A percentile compares a stretch with the other conserved stretches of the same genome.
phyloP scores from a whole-genome alignment of 2,888 invertebrate genomes.

The Napeogenes sylphis region DNA sequence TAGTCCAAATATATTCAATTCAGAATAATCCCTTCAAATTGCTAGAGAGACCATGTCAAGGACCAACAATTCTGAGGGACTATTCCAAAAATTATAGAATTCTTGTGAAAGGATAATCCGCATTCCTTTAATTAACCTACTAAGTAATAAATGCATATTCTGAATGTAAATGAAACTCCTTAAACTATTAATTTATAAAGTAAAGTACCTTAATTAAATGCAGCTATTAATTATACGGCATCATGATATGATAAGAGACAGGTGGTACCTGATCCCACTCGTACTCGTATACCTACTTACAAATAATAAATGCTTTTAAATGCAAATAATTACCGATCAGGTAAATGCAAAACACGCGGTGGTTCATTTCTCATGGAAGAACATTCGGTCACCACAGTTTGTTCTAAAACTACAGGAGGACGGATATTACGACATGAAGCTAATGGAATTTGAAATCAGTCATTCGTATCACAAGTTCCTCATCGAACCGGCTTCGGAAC shows the following conservation, averaged over 20 bases:
- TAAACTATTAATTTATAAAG: slow-evolving; percentile 21
- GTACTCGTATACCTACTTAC: slow-evolving; percentile 36
- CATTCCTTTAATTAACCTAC: slow-evolving; percentile 33
- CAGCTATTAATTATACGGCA: slow-evolving; percentile 25
- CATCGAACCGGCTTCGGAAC: slow-evolving; percentile 34
- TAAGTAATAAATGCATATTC: slow-evolving; percentile 58
- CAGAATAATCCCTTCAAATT: slow-evolving; percentile 70
- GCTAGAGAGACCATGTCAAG: slow-evolving; percentile 15
- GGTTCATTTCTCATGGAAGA: slow-evolving; percentile 43
- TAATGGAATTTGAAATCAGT: slow-evolving; percentile 50
- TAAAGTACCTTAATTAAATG: slow-evolving; percentile 34
- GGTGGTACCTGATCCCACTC: slow-evolving; percentile 24
- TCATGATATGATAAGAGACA: slow-evolving; percentile 24
- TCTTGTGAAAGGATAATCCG: slow-evolving; percentile 32
- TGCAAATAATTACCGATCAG: slow-evolving; percentile 66
- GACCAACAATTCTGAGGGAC: slow-evolving; percentile 53
- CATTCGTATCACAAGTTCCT: slow-evolving; percentile 69
- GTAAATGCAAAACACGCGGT: slow-evolving; percentile 70
- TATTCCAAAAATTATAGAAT: slow-evolving; percentile 58
- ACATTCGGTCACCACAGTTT: slow-evolving; percentile 25
- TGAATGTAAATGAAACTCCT: slow-evolving; percentile 39
- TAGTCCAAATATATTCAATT: slow-evolving; percentile 39
- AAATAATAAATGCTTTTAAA: slow-evolving; percentile 66
- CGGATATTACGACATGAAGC: slow-evolving; percentile 32
- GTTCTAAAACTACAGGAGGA: slow-evolving; percentile 22